Conservation (phyloP, 2,888 invertebrate species). For the Tanytarsus gracilentus region DNA sequence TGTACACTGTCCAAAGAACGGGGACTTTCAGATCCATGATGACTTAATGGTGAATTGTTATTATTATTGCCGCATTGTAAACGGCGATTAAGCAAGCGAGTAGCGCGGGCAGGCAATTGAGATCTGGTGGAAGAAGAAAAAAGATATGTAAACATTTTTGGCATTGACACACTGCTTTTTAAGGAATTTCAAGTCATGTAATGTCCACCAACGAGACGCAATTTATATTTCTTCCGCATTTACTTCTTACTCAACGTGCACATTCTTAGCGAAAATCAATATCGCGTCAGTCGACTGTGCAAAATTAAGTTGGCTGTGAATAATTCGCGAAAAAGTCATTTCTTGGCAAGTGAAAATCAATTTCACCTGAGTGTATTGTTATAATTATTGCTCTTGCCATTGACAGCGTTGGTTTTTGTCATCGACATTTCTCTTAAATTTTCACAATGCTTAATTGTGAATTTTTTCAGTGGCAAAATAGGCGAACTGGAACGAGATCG, state of each 20-base stretch:
- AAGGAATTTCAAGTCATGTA: no score
- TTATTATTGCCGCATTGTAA: slow-evolving; percentile 38
- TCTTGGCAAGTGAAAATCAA: not conserved
- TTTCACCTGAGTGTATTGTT: slow-evolving; percentile 7
- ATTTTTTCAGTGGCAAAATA: slow-evolving; percentile 11
- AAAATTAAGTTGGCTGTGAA: no score
- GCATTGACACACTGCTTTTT: no score
- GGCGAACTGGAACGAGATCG: slow-evolving; percentile 33
- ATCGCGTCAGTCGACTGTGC: no score
- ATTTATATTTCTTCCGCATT: no score
- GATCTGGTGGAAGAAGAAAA: slow-evolving; percentile 36
- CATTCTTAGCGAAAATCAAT: no score
- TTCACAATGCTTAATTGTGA: not conserved
- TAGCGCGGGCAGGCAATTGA: slow-evolving; percentile 43
- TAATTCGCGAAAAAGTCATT: not conserved
- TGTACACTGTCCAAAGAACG: slow-evolving; percentile 39
- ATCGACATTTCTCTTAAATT: not conserved
- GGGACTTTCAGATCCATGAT: slow-evolving; percentile 37
- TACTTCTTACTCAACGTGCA: no score
- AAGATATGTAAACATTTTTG: not conserved
- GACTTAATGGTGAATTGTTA: slow-evolving; percentile 33
- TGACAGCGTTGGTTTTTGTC: not conserved
- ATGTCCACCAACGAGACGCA: no score
- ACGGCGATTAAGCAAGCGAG: slow-evolving; percentile 42
- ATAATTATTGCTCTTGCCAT: no score